phyloP scores from a whole-genome alignment of 1,140 invertebrate species.

The Augochlora pura region DNA sequence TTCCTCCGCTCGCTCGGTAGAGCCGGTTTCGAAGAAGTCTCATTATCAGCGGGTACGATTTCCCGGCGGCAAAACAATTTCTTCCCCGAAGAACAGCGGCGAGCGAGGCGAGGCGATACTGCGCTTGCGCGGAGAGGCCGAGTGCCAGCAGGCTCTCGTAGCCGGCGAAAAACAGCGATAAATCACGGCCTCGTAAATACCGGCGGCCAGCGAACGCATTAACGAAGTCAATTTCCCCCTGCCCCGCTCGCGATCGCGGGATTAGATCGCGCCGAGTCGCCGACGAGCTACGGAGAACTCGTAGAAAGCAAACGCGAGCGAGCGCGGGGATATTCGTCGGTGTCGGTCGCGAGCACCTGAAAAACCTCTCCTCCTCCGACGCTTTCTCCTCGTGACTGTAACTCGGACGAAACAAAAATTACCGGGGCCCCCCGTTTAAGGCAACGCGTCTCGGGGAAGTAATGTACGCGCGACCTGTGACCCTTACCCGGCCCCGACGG shows the following conservation, averaged over 20 bases:
- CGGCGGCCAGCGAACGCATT: neutral
- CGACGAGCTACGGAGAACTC: neutral
- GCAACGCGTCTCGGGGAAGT: neutral
- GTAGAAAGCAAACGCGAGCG: constrained; percentile 13
- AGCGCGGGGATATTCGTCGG: neutral
- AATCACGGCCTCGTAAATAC: constrained; percentile 18
- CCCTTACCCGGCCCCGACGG: neutral
- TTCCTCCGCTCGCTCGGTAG: too few relatives aligned
- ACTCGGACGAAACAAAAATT: constrained; percentile 18
- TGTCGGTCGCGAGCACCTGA: neutral
- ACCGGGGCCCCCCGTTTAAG: constrained; percentile 19
- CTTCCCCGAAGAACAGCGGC: neutral
- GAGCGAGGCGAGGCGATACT: neutral
- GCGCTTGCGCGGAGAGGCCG: too few relatives aligned
- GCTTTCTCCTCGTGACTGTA: constrained; percentile 32
- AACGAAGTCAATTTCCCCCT: neutral
- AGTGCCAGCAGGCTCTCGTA: neutral
- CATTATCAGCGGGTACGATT: neutral
- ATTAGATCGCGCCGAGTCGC: constrained; percentile 3
- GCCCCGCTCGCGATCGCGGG: too few relatives aligned
- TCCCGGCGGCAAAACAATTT: neutral
- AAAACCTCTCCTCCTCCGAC: constrained; percentile 7
- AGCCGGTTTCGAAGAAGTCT: too few relatives aligned
- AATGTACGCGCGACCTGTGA: constrained; percentile 27
- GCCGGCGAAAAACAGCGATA: constrained; percentile 7